Conservation (phyloP, 1,140 invertebrate genomes). For the Dreissena polymorpha region DNA sequence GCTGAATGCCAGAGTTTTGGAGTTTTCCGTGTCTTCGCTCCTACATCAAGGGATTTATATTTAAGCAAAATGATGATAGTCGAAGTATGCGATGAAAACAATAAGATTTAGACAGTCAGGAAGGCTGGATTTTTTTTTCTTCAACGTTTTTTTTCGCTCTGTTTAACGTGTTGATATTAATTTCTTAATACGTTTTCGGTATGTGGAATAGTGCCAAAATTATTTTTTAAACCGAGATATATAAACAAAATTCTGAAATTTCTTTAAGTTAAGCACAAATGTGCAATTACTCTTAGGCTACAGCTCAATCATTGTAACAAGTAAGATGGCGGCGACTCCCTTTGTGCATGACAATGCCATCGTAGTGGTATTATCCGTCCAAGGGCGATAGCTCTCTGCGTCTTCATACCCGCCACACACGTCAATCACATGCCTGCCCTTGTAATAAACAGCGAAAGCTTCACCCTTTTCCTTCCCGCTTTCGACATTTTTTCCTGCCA, state of each 20-base stretch:
- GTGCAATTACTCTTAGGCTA: conserved; percentile 35
- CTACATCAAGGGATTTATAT: too few species aligned
- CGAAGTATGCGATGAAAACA: too few species aligned
- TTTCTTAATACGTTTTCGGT: neutral
- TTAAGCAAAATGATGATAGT: too few species aligned
- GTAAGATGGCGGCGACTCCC: conserved; percentile 74
- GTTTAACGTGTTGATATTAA: neutral
- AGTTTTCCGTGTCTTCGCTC: too few species aligned
- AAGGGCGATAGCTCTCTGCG: conserved; percentile 51
- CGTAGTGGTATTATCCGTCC: conserved; percentile 60
- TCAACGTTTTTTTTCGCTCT: neutral
- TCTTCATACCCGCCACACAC: conserved; percentile 78
- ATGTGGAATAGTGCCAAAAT: neutral
- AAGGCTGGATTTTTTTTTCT: neutral
- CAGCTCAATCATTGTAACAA: conserved; percentile 76
- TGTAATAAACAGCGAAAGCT: conserved; percentile 58
- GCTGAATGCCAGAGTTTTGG: too few species aligned
- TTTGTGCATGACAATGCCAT: conserved; percentile 66
- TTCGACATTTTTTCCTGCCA: conserved; percentile 58
- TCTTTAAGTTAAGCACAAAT: neutral
- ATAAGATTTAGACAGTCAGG: too few species aligned
- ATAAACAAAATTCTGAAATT: neutral
- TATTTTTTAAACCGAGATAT: neutral
- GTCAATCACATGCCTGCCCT: conserved; percentile 68
- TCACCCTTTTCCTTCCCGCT: conserved; percentile 53